Evolutionary conservation across 2,113 vertebrate genomes (phyloP).

Genomic region (Anser cygnoides): DNA sequence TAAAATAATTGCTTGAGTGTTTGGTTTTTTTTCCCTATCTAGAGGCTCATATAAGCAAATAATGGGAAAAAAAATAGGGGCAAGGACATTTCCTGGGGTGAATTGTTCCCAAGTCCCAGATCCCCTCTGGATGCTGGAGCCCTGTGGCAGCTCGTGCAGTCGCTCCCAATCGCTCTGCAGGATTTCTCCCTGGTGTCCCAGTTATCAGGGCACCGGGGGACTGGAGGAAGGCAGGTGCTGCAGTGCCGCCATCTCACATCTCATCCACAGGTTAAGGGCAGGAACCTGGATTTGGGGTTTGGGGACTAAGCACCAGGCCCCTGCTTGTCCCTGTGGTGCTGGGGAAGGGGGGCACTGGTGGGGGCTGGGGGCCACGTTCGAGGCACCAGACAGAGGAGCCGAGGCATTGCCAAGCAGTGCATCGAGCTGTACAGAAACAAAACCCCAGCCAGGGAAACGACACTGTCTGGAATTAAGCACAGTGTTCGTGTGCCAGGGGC

Average conservation of each 20-base stretch:
- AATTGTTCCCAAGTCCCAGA: neutral
- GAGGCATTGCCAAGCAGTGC: neutral
- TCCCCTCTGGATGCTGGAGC: neutral
- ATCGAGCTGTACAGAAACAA: neutral
- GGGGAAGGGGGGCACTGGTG: too few relatives aligned
- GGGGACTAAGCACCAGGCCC: neutral
- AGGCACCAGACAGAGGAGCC: neutral
- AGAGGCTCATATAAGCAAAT: neutral
- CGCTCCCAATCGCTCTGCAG: neutral
- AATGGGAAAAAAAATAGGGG: neutral
- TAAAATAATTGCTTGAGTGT: neutral
- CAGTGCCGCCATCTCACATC: neutral
- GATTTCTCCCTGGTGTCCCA: neutral
- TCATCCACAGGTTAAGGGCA: neutral
- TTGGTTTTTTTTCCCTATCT: neutral
- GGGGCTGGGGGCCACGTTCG: neutral
- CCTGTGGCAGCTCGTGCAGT: neutral
- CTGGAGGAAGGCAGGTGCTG: fast-evolving
- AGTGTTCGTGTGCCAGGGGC: neutral
- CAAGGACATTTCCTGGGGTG: neutral
- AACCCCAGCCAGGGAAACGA: neutral
- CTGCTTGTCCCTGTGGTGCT: fast-evolving
- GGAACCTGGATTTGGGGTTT: neutral
- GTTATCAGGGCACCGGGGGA: neutral
- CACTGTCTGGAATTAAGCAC: neutral